Conservation (phyloP, 2,113 vertebrate genomes). For the Aythya baeri region DNA sequence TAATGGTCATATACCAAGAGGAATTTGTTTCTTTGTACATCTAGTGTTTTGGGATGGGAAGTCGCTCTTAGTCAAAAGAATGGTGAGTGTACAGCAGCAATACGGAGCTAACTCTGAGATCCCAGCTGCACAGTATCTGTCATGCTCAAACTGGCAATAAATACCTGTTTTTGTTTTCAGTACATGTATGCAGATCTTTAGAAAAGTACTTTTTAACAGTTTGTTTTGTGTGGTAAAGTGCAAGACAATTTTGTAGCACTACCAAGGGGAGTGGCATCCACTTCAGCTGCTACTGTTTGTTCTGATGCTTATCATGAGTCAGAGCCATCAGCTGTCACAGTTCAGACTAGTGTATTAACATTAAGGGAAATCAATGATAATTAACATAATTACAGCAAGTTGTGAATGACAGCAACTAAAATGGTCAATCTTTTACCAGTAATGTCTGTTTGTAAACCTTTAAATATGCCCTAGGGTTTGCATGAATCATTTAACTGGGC, state of each 20-base stretch:
- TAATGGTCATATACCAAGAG: not conserved
- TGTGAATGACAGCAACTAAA: not conserved
- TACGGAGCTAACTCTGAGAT: not conserved
- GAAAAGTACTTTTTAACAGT: not conserved
- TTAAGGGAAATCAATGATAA: not conserved
- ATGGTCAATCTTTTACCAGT: not conserved
- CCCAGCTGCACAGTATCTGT: not conserved
- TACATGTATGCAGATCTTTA: not conserved
- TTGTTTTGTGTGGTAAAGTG: not conserved
- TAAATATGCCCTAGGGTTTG: not conserved
- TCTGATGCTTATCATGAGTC: not conserved
- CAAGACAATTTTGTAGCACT: not conserved
- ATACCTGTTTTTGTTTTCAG: fast-evolving
- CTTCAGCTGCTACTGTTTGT: not conserved
- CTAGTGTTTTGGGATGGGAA: not conserved
- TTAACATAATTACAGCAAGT: not conserved
- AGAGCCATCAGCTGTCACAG: not conserved
- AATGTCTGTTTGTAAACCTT: not conserved
- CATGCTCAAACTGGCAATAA: not conserved
- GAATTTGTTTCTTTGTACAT: not conserved
- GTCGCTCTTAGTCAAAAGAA: not conserved
- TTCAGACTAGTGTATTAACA: not conserved
- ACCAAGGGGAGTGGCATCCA: not conserved
- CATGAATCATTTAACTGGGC: not conserved
- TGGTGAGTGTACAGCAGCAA: not conserved